Evolutionary conservation across 2,113 vertebrate genomes (phyloP).

Genomic region (Vombatus ursinus): DNA sequence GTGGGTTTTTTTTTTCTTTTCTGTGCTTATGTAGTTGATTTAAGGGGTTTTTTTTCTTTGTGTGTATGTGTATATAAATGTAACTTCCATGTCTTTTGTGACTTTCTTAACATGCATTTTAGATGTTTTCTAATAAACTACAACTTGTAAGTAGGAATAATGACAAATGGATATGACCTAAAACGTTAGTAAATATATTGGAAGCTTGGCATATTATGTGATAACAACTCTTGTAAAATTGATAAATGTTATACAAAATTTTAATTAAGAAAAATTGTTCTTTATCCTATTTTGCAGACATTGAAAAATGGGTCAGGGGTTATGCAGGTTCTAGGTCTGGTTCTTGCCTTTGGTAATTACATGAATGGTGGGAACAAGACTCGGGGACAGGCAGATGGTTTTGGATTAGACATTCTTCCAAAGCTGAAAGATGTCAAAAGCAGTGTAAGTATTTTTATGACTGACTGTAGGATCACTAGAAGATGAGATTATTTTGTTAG

Average conservation of each 20-base stretch:
- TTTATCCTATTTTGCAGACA: slow-evolving; percentile 80
- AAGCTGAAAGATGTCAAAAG: slow-evolving; percentile 99
- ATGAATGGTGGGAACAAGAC: slow-evolving; percentile 99
- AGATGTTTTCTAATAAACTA: neutral
- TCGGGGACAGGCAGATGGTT: slow-evolving; percentile 96
- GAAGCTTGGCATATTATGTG: neutral
- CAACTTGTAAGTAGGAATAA: neutral
- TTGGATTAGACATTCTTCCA: slow-evolving; percentile 95
- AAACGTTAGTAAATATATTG: neutral
- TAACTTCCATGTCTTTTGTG: neutral
- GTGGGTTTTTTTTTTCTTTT: neutral
- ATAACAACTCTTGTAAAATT: neutral
- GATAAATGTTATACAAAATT: slow-evolving; percentile 10
- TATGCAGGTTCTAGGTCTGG: slow-evolving; percentile 90
- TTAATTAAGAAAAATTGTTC: slow-evolving; percentile 15
- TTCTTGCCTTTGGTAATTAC: slow-evolving; percentile 98
- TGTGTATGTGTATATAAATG: neutral
- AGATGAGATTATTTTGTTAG: neutral
- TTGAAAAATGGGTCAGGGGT: slow-evolving; percentile 90
- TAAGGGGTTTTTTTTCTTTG: neutral
- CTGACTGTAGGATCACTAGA: neutral
- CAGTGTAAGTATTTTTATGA: slow-evolving; percentile 89
- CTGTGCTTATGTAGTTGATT: neutral
- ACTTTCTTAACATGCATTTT: slow-evolving; percentile 8
- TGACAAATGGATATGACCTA: neutral